Base-by-base conservation (phyloP, 2,113 vertebrate genomes). In the Sigmodon hispidus region DNA sequence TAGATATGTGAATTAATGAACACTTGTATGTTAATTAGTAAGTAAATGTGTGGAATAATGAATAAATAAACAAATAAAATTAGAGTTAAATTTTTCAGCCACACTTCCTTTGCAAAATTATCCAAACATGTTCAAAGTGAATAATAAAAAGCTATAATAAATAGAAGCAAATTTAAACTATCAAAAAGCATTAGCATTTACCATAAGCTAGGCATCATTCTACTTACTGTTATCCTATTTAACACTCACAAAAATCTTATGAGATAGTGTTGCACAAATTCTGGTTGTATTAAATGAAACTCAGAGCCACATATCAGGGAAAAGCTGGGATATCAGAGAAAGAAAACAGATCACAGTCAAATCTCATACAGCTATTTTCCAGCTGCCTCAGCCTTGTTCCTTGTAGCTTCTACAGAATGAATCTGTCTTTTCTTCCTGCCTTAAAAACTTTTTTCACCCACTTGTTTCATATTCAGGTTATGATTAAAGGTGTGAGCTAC, bases 191-290 rank as follows among this genome's bases (percentile, higher is more conserved):
- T 83, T 59, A 80, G 22, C n/a, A 92, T 7, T 90, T 94, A 40
- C 7, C 34, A 31, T 91, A 17, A 91, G 15, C n/a, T 43, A 87
- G 40, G 40, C 11, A 55, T 52, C 89, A 7, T 88, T 88, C 13
- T 75, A 65, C 63, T 83, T 93, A 87, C 40, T 83, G 80, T 40
- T 95, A 76, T 89, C 29, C 72, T 40, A 69, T 40, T 86, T 86
- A 95, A 65, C n/a, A 7, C 36, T 97, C 24, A 67, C 31, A 96
- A 89, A 31, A 72, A 90, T 72, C 26, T 26, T 65, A 52, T 26
- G 45, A 81, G 24, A 6, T n/a, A n/a, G n/a, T n/a, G n/a, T n/a
- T n/a, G n/a, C n/a, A n/a, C n/a, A n/a, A n/a, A n/a, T n/a, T n/a
- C n/a, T n/a, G n/a, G n/a, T n/a, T n/a, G n/a, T n/a, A n/a, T n/a